phyloP scores from a whole-genome alignment of 2,888 invertebrate genomes.

The Folsomia manolachei region DNA sequence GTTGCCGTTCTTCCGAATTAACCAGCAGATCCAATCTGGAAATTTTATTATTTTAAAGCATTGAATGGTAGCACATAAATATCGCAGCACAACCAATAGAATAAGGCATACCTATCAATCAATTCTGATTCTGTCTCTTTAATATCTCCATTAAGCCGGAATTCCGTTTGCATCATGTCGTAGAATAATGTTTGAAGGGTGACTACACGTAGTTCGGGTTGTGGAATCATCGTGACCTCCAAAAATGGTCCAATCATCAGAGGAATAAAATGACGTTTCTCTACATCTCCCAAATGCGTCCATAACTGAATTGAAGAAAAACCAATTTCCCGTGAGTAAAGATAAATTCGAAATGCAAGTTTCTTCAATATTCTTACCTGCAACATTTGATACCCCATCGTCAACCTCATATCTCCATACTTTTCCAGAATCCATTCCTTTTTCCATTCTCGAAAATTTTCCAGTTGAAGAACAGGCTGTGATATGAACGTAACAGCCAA shows the following conservation, averaged over 20 bases:
- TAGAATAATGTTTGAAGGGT: constrained; percentile 83
- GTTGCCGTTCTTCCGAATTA: constrained; percentile 20
- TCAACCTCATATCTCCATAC: constrained; percentile 85
- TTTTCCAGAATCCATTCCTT: constrained; percentile 72
- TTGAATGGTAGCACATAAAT: not conserved
- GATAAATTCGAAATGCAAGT: not conserved
- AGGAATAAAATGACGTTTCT: constrained; percentile 73
- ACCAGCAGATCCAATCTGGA: constrained; percentile 54
- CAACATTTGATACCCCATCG: constrained; percentile 87
- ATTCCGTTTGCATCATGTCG: constrained; percentile 91
- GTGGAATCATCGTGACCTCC: constrained; percentile 87
- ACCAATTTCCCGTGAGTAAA: no score
- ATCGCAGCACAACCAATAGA: no score
- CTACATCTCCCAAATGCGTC: constrained; percentile 69
- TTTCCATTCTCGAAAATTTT: constrained; percentile 77
- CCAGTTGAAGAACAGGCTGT: constrained; percentile 75
- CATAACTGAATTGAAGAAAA: constrained; percentile 69
- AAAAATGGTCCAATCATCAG: constrained; percentile 90
- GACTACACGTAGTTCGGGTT: constrained; percentile 77
- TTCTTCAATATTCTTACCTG: constrained; percentile 55
- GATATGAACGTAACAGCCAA: constrained; percentile 76
- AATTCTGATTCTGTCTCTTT: constrained; percentile 84
- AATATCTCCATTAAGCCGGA: constrained; percentile 77
- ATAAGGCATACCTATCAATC: constrained; percentile 80
- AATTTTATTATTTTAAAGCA: not conserved